Conservation (phyloP, 2,797 vertebrate genomes). For the Halcyon smyrnensis region DNA sequence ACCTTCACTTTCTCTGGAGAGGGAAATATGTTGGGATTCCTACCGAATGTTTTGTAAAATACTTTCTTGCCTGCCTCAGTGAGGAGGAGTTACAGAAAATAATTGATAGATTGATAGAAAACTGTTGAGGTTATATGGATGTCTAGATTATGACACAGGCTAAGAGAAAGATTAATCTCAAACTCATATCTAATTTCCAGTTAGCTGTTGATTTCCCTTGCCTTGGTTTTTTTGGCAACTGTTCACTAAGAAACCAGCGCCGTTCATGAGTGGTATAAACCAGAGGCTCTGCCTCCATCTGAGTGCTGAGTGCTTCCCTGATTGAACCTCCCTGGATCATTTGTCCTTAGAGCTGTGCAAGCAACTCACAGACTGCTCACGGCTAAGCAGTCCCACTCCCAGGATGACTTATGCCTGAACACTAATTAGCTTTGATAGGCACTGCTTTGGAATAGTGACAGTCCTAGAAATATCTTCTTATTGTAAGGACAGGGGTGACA, state of each 20-base stretch:
- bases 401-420: neutral
- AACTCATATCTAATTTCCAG: neutral
- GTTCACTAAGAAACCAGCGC: neutral
- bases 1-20: neutral
- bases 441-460: neutral
- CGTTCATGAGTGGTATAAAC: neutral
- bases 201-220: neutral
- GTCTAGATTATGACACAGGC: neutral
- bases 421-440: neutral
- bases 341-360: neutral
- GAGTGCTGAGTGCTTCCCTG: neutral
- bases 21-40: neutral
- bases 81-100: neutral
- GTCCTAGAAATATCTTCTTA: neutral
- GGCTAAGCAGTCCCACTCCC: neutral
- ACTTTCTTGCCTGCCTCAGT: neutral
- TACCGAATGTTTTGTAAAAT: neutral
- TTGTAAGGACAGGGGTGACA: neutral
- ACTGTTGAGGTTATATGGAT: neutral
- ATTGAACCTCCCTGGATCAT: neutral
- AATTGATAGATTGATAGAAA: neutral
- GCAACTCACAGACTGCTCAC: neutral
- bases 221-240: neutral
- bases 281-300: neutral
- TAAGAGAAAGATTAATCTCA: neutral